A percentile compares a stretch with the other conserved stretches of the same genome.
Conservation (phyloP, 2,797 vertebrate species). For the Todus mexicanus region DNA sequence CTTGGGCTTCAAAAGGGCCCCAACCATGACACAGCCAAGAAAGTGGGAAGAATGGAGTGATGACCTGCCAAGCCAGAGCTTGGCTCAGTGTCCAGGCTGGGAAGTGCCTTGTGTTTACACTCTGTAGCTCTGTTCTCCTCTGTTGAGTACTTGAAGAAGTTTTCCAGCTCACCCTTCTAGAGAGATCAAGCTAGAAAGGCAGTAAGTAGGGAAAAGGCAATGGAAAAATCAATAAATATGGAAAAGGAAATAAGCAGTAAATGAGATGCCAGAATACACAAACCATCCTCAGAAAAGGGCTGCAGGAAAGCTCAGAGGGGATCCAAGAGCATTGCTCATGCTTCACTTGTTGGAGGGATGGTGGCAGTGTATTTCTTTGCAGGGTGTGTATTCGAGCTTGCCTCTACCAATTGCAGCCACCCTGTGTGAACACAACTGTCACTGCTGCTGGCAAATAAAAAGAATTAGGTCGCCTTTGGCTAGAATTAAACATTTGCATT, state of each 20-base stretch:
- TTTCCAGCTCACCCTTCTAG: not conserved
- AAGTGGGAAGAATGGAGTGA: not conserved
- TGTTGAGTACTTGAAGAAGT: not conserved
- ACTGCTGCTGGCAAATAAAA: not conserved
- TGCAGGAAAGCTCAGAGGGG: not conserved
- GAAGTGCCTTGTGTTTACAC: not conserved
- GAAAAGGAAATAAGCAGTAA: not conserved
- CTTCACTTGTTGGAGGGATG: not conserved
- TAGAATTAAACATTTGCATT: not conserved
- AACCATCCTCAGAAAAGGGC: not conserved
- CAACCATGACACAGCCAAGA: accelerated
- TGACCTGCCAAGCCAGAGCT: not conserved
- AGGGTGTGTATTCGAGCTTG: not conserved
- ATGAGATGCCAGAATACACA: not conserved
- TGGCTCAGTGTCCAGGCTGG: not conserved
- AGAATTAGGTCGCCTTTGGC: not conserved
- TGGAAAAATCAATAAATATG: not conserved
- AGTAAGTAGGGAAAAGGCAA: not conserved
- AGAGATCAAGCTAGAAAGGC: not conserved
- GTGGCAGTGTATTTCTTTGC: not conserved
- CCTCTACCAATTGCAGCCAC: not conserved
- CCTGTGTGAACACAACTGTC: not conserved
- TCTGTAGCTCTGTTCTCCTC: not conserved
- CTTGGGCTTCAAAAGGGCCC: not conserved
- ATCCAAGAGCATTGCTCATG: not conserved